These are phyloP conservation scores for Alca torda DNA, from an alignment of 2,797 vertebrate genomes.

Conservation along the genomic window DNA sequence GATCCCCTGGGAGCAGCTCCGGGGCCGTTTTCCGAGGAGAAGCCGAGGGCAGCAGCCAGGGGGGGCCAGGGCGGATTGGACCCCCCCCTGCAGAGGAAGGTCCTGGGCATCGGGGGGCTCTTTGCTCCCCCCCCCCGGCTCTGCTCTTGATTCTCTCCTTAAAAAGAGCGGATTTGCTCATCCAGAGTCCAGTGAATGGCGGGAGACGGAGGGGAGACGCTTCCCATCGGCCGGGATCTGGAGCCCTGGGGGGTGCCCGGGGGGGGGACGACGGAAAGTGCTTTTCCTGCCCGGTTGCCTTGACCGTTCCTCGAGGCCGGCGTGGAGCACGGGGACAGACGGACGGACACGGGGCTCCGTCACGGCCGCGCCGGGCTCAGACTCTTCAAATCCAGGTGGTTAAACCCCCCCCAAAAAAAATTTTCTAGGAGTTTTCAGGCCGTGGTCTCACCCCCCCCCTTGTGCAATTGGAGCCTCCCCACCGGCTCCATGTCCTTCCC, in stretches of 20 bases:
- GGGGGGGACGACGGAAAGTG: background rate
- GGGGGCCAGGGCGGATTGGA: background rate
- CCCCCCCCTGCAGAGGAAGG: background rate
- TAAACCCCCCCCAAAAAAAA: background rate
- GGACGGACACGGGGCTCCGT: background rate
- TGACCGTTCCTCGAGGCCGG: background rate
- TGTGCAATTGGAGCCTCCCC: background rate
- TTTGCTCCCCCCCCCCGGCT: background rate
- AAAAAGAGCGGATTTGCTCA: background rate
- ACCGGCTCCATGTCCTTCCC: background rate
- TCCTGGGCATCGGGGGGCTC: background rate
- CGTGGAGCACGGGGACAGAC: background rate
- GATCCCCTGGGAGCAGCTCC: background rate
- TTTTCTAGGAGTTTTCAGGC: too few species aligned
- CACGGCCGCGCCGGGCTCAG: background rate
- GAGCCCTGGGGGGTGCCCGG: background rate
- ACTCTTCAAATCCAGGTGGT: background rate
- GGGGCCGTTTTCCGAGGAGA: background rate
- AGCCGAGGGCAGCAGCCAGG: fast-evolving
- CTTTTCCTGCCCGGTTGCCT: background rate
- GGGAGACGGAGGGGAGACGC: background rate
- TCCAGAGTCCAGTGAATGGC: fast-evolving
- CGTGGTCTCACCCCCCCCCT: fast-evolving
- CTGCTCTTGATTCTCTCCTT: background rate
- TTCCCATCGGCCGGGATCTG: background rate